phyloP scores from a whole-genome alignment of 2,113 vertebrate species.

The Vombatus ursinus region DNA sequence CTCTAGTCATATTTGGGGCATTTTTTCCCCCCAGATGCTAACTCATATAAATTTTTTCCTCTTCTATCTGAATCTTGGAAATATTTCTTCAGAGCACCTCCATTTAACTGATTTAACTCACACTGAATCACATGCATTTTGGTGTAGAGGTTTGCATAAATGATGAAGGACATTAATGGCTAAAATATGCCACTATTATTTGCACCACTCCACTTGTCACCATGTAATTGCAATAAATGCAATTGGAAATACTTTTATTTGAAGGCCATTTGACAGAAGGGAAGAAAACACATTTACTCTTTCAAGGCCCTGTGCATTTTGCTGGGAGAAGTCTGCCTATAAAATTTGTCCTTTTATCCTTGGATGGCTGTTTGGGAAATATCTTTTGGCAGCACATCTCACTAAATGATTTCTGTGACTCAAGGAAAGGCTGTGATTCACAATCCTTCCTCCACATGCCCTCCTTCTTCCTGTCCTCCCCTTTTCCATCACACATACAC shows the following conservation, averaged over 20 bases:
- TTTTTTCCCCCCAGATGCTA: slow-evolving; percentile 17
- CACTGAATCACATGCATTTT: slow-evolving; percentile 6
- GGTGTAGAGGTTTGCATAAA: slow-evolving; percentile 48
- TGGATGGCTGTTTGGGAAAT: slow-evolving; percentile 57
- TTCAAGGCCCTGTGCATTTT: slow-evolving; percentile 56
- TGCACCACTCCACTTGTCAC: slow-evolving; percentile 43
- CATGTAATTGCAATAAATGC: slow-evolving; percentile 31
- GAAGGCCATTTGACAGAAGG: slow-evolving; percentile 63
- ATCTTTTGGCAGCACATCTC: slow-evolving; percentile 9
- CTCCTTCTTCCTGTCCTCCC: neutral
- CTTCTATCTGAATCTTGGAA: neutral
- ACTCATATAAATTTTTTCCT: slow-evolving; percentile 36
- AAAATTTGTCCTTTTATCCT: slow-evolving; percentile 66
- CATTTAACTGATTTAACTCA: neutral
- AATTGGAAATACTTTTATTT: slow-evolving; percentile 67
- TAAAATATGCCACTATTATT: slow-evolving; percentile 51
- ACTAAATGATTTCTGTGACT: slow-evolving; percentile 54
- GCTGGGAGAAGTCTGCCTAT: slow-evolving; percentile 57
- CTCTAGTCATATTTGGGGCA: slow-evolving; percentile 40
- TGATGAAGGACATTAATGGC: slow-evolving; percentile 15
- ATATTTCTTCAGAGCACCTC: neutral
- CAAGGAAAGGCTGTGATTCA: neutral
- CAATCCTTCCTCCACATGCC: neutral
- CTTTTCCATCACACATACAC: neutral
- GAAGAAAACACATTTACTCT: slow-evolving; percentile 70